Percentiles rank a stretch among this genome's conserved stretches.
These are phyloP conservation scores for Megalops cyprinoides DNA, from an alignment of 2,797 vertebrate species.

Conservation along the genomic window DNA sequence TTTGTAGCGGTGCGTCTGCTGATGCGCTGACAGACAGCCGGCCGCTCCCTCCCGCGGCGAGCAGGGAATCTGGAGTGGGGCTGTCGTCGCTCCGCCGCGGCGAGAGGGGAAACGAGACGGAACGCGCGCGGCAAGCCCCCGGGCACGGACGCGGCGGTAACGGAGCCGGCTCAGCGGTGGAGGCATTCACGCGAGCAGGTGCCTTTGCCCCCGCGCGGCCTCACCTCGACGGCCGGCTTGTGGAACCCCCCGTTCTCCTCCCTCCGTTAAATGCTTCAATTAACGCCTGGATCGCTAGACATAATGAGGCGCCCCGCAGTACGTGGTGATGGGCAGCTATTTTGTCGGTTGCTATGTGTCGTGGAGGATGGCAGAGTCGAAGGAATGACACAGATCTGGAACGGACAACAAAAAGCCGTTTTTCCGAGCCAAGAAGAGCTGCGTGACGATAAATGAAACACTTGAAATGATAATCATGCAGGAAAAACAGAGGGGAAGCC, in stretches of 20 bases:
- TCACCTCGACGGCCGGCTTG: not conserved
- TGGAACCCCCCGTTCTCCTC: constrained; percentile 34
- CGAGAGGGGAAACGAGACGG: constrained; percentile 8
- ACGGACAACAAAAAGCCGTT: not conserved
- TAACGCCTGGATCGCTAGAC: constrained; percentile 54
- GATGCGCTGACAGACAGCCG: constrained; percentile 66
- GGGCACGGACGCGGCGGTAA: not conserved
- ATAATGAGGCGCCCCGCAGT: constrained; percentile 56
- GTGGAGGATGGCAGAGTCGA: constrained; percentile 48
- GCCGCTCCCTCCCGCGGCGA: constrained; percentile 67
- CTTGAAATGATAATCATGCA: not conserved
- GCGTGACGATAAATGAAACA: constrained; percentile 9
- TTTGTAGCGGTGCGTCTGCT: constrained; percentile 67
- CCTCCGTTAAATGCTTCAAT: constrained; percentile 52
- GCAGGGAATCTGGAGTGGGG: constrained; percentile 61
- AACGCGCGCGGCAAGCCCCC: not conserved
- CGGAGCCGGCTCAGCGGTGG: not conserved
- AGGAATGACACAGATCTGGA: constrained; percentile 58
- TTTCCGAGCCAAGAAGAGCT: not conserved
- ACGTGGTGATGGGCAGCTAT: constrained; percentile 51
- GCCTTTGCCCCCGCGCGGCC: not conserved
- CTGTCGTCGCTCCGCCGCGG: constrained; percentile 66
- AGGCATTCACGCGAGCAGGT: not conserved
- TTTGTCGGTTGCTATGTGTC: constrained; percentile 47
- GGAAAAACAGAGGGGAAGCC: not conserved